These are phyloP conservation scores for Neomonachus schauinslandi DNA, from an alignment of 2,113 vertebrate genomes.

Conservation along the genomic window DNA sequence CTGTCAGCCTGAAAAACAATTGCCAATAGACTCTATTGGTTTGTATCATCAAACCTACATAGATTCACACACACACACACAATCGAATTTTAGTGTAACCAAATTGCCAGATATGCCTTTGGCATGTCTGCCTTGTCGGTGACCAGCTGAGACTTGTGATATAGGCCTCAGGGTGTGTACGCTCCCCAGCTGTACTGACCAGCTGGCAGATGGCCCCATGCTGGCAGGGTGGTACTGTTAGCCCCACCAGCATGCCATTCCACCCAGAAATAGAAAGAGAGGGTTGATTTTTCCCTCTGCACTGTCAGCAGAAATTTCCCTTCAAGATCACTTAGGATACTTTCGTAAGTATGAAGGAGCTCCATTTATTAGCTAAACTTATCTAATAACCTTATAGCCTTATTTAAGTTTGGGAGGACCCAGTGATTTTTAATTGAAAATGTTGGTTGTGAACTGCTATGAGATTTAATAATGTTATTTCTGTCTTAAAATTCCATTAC, in stretches of 20 bases:
- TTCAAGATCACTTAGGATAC: neutral
- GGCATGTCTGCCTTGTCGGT: neutral
- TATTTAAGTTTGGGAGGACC: neutral
- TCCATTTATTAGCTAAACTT: neutral
- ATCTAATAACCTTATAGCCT: neutral
- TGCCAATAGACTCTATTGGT: neutral
- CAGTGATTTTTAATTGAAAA: constrained; percentile 41
- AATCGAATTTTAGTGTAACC: neutral
- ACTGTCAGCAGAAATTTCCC: neutral
- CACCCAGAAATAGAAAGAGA: neutral
- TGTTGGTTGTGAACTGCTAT: constrained; percentile 1
- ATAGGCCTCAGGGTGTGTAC: neutral
- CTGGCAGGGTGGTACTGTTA: neutral
- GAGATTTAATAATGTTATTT: constrained; percentile 47
- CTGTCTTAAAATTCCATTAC: constrained; percentile 18
- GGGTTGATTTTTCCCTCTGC: neutral
- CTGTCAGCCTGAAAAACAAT: constrained; percentile 15
- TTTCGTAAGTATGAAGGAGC: neutral
- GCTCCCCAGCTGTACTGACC: neutral
- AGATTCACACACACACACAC: neutral
- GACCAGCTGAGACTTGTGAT: constrained; percentile 44
- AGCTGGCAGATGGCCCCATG: neutral
- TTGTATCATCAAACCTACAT: neutral
- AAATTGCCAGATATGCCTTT: constrained; percentile 30
- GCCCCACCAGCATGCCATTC: neutral